Conservation (phyloP, 2,113 vertebrate species). For the Stomatorhinus ivindoensis region DNA sequence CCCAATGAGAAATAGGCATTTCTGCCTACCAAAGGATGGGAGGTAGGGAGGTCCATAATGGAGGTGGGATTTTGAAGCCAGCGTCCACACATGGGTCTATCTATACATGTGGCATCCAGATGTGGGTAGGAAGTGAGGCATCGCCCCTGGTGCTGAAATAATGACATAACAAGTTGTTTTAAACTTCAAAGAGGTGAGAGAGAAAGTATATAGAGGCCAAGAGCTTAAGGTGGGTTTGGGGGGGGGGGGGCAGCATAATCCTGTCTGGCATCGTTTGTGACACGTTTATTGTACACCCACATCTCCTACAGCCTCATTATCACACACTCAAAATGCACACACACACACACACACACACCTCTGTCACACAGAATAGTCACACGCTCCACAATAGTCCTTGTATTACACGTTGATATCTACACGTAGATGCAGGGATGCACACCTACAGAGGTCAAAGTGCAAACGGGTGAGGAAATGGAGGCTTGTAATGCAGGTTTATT, state of each 20-base stretch:
- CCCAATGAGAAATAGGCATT: not conserved
- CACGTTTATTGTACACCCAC: not conserved
- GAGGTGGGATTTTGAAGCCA: not conserved
- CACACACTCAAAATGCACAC: not conserved
- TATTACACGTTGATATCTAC: not conserved
- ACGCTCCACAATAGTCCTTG: not conserved
- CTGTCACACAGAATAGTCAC: not conserved
- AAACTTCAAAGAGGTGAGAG: constrained; percentile 8
- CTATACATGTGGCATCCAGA: constrained; percentile 13
- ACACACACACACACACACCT: not conserved
- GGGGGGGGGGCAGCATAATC: not conserved
- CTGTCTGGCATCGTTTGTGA: not conserved
- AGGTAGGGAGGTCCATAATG: constrained; percentile 27
- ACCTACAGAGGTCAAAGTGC: not conserved
- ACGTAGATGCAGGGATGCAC: not conserved
- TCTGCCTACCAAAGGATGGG: constrained; percentile 26
- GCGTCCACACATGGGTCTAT: not conserved
- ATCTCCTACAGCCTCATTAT: not conserved
- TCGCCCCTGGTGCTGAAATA: not conserved
- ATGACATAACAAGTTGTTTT: not conserved
- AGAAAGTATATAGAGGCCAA: not conserved
- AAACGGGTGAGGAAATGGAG: not conserved
- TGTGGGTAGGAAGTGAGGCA: not conserved
- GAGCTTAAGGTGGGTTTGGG: not conserved
- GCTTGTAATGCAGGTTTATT: not conserved